Conservation (phyloP, 92 coral and sea anemone genomes). For the Nematostella vectensis region DNA sequence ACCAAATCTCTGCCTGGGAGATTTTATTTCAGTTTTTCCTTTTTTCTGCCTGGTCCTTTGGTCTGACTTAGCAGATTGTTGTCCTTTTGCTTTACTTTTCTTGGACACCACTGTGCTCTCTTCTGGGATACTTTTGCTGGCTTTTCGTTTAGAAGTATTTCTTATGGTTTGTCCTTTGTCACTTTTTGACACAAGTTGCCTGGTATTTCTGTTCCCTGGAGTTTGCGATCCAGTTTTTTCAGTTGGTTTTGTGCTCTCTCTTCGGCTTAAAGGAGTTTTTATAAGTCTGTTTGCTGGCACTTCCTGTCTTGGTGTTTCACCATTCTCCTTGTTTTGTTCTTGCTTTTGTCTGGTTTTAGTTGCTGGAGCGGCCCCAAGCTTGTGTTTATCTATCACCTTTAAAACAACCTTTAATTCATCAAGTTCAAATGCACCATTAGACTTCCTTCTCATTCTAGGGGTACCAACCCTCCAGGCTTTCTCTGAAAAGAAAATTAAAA, state of each 20-base stretch:
- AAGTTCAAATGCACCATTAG: conserved; percentile 5
- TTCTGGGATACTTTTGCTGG: conserved; percentile 84
- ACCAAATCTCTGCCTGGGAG: conserved; percentile 45
- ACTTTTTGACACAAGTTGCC: conserved; percentile 1
- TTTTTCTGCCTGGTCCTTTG: conserved; percentile 5
- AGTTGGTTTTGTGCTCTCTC: no score
- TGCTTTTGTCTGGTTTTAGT: no score
- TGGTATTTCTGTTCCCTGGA: not conserved
- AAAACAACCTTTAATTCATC: conserved; percentile 8
- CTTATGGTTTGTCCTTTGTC: not conserved
- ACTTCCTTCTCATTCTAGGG: conserved; percentile 4
- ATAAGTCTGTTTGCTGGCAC: no score
- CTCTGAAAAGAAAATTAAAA: conserved; percentile 3
- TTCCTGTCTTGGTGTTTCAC: no score
- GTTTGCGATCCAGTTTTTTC: no score
- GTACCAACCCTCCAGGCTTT: conserved; percentile 27
- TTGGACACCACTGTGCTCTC: conserved; percentile 45
- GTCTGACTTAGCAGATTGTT: not conserved
- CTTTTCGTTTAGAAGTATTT: conserved; percentile 63
- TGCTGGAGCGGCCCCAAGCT: no score
- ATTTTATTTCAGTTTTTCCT: conserved; percentile 3
- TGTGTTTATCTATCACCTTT: conserved; percentile 3
- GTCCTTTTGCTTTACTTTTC: conserved; percentile 42
- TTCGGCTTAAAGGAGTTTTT: conserved; percentile 1
- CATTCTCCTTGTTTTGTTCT: no score